These are phyloP conservation scores for Pogonophryne albipinna DNA, from an alignment of 2,797 vertebrate species.

Conservation along the genomic window DNA sequence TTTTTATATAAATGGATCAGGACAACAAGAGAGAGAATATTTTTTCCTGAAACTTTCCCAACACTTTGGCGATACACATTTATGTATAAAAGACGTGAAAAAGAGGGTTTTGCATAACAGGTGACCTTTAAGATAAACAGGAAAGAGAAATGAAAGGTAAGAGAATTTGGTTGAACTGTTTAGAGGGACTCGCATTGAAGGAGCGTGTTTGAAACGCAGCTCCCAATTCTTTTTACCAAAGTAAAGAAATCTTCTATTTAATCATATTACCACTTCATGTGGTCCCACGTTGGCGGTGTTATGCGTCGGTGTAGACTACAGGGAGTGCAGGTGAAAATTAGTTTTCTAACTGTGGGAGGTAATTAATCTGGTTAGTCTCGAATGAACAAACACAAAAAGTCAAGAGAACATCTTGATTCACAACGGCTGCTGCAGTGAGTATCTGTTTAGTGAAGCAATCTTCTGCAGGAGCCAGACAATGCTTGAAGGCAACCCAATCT, in stretches of 20 bases:
- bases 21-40: too few relatives aligned
- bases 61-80: too few relatives aligned
- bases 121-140: conserved; percentile 14
- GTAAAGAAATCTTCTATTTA: neutral
- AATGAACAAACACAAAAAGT: conserved; percentile 19
- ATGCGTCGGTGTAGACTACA: conserved; percentile 11
- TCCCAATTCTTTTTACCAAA: neutral
- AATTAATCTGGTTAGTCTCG: conserved; percentile 20
- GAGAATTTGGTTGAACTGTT: conserved; percentile 6
- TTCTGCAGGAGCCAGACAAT: conserved; percentile 5
- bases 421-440: neutral
- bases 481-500: neutral
- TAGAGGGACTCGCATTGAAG: conserved; percentile 11
- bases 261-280: conserved; percentile 19
- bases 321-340: conserved; percentile 32
- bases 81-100: too few relatives aligned
- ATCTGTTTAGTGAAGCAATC: neutral
- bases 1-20: too few relatives aligned
- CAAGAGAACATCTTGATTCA: conserved; percentile 3
- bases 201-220: conserved; percentile 8
- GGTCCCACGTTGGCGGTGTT: neutral
- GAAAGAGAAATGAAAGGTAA: conserved; percentile 28
- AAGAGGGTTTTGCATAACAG: too few relatives aligned
- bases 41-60: too few relatives aligned
- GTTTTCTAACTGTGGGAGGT: conserved; percentile 33